Evolutionary conservation across 1,140 invertebrate genomes (phyloP).

Genomic region (Psix sp.): DNA sequence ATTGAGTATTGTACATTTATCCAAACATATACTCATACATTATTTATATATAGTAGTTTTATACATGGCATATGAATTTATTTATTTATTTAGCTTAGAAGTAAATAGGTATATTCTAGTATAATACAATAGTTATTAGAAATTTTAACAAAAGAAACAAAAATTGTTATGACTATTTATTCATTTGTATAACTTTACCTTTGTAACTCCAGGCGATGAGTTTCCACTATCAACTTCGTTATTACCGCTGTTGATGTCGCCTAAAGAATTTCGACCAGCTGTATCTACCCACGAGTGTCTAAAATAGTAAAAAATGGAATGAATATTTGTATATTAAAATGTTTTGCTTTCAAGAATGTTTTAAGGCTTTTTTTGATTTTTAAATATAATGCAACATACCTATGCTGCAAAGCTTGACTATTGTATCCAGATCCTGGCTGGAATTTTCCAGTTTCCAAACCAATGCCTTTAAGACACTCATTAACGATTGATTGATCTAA

Average conservation of each 20-base stretch:
- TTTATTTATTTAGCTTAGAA: no score
- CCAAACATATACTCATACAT: no score
- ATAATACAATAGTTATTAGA: no score
- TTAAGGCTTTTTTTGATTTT: not conserved
- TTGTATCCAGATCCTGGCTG: conserved; percentile 81
- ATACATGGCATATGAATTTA: no score
- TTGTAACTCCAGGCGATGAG: conserved; percentile 88
- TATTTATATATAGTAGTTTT: conserved; percentile 1
- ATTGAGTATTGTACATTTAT: no score
- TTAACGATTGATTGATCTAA: conserved; percentile 85
- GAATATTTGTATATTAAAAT: conserved; percentile 9
- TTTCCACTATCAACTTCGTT: conserved; percentile 89
- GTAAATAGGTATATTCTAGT: no score
- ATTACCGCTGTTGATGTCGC: conserved; percentile 82
- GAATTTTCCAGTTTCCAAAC: conserved; percentile 82
- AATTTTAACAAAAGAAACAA: no score
- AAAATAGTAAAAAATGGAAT: conserved; percentile 24
- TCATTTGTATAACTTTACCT: conserved; percentile 82
- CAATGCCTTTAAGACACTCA: conserved; percentile 83
- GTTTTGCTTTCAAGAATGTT: conserved; percentile 6
- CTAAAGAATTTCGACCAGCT: conserved; percentile 79
- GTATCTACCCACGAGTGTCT: conserved; percentile 86
- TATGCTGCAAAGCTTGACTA: conserved; percentile 70
- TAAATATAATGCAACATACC: conserved; percentile 52
- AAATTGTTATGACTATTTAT: no score